These are phyloP conservation scores for Tricholauxania praeusta DNA, from an alignment of 2,888 invertebrate genomes.

Conservation along the genomic window DNA sequence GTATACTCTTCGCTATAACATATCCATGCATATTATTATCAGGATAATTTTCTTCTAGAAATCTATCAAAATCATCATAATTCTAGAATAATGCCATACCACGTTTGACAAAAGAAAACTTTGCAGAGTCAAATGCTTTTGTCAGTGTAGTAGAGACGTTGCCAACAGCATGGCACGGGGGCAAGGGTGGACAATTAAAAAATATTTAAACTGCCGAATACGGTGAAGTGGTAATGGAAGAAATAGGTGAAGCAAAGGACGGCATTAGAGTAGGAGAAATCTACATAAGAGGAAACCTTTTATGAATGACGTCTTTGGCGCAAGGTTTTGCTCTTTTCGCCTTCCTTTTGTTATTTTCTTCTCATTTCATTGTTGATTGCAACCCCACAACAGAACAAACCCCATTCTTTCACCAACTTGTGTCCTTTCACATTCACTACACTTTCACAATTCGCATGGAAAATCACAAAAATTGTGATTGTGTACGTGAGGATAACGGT, in stretches of 20 bases:
- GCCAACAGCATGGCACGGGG: background rate
- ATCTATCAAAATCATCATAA: too few relatives aligned
- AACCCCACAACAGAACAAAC: conserved; percentile 26
- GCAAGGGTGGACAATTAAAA: conserved; percentile 60
- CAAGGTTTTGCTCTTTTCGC: conserved; percentile 7
- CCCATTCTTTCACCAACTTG: background rate
- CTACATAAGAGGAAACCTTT: conserved; percentile 1
- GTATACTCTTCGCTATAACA: too few relatives aligned
- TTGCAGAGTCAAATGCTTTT: too few relatives aligned
- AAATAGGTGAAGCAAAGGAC: too few relatives aligned
- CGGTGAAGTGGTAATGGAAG: background rate
- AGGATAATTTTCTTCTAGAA: too few relatives aligned
- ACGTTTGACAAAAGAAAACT: too few relatives aligned
- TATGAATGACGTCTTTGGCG: conserved; percentile 20
- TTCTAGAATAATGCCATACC: too few relatives aligned
- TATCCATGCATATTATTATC: too few relatives aligned
- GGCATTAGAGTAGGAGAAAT: background rate
- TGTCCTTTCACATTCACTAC: background rate
- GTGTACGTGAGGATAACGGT: conserved; percentile 64
- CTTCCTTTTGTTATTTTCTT: conserved; percentile 33
- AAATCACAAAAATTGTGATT: conserved; percentile 60
- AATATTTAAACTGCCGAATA: conserved; percentile 60
- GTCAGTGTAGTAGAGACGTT: too few relatives aligned
- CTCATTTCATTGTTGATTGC: conserved; percentile 38
- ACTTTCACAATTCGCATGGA: conserved; percentile 36